Percentiles rank a stretch among this genome's conserved stretches.
Evolutionary conservation across 92 coral and sea anemone genomes (phyloP).

Genomic region (Blastomussa wellsi): DNA sequence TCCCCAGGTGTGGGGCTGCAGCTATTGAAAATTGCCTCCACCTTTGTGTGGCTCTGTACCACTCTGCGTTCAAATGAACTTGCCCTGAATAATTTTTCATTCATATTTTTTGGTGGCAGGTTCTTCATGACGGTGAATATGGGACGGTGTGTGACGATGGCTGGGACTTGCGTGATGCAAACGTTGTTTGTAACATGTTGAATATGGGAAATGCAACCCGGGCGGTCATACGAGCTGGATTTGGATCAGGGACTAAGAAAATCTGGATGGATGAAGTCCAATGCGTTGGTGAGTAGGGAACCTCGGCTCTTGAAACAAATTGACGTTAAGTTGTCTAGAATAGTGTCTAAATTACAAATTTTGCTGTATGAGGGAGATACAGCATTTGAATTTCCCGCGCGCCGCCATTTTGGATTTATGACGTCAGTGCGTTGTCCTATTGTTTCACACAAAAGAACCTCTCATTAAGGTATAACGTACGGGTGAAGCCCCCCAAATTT

Average conservation of each 20-base stretch:
- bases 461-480: too few species aligned
- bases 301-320: too few species aligned
- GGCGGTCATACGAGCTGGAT: slow-evolving; percentile 44
- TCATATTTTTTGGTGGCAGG: slow-evolving; percentile 19
- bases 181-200: slow-evolving; percentile 76
- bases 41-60: background rate
- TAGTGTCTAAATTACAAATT: too few species aligned
- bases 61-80: background rate
- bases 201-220: slow-evolving; percentile 70
- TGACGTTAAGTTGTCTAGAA: too few species aligned
- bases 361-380: too few species aligned
- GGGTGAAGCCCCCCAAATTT: too few species aligned
- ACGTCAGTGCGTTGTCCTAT: too few species aligned
- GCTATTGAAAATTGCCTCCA: background rate
- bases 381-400: too few species aligned
- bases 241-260: slow-evolving; percentile 56
- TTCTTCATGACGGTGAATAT: slow-evolving; percentile 55
- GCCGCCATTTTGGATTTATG: too few species aligned
- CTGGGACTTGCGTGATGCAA: slow-evolving; percentile 66
- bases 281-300: slow-evolving; percentile 68
- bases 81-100: background rate
- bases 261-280: slow-evolving; percentile 78
- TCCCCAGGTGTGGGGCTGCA: background rate
- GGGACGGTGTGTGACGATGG: slow-evolving; percentile 85
- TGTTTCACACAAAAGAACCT: too few species aligned